Evolutionary conservation across 1,140 invertebrate genomes (phyloP).

Genomic region (Thalassaphorura encarpata): DNA sequence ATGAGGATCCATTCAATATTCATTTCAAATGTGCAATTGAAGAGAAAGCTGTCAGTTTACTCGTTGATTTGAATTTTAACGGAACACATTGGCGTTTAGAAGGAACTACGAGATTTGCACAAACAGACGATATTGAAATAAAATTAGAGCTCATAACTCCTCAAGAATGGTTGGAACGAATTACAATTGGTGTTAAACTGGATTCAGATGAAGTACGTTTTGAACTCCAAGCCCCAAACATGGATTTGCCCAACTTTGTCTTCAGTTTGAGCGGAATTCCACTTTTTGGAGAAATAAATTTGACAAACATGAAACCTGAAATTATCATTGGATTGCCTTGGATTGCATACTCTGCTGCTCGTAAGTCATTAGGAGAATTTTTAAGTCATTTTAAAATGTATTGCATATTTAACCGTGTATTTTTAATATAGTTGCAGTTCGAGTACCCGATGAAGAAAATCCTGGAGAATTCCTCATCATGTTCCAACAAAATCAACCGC

Average conservation of each 20-base stretch:
- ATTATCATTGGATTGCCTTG: constrained; percentile 22
- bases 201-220: constrained; percentile 8
- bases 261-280: constrained; percentile 12
- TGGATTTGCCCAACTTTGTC: constrained; percentile 20
- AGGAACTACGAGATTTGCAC: constrained; percentile 19
- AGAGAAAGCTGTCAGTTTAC: constrained; percentile 7
- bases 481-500: constrained; percentile 1
- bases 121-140: constrained; percentile 31
- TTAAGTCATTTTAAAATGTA: not conserved
- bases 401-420: no score
- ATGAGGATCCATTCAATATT: constrained; percentile 11
- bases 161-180: constrained; percentile 27
- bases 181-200: constrained; percentile 23
- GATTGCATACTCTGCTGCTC: constrained; percentile 10
- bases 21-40: constrained; percentile 17
- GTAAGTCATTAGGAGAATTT: constrained; percentile 12
- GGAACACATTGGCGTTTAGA: constrained; percentile 20
- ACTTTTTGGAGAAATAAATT: constrained; percentile 3
- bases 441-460: not conserved
- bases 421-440: not conserved
- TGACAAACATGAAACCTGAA: constrained; percentile 15
- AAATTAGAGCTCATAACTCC: constrained; percentile 33
- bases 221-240: constrained; percentile 25
- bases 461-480: not conserved
- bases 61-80: constrained; percentile 18